Evolutionary conservation across 2,113 vertebrate genomes (phyloP).

Genomic region (Erythrocercus mccallii): DNA sequence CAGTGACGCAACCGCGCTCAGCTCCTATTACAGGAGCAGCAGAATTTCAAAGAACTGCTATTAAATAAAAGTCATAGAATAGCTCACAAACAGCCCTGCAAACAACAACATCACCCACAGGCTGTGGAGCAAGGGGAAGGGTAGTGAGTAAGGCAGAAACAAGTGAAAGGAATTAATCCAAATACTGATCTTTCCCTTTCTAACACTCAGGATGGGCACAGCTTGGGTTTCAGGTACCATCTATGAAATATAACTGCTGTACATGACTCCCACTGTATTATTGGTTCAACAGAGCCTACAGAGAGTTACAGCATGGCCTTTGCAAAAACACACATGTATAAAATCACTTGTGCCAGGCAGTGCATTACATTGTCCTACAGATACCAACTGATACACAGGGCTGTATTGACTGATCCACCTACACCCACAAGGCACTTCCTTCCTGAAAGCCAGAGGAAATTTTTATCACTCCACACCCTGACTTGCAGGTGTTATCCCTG

Average conservation of each 20-base stretch:
- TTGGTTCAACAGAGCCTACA: background rate
- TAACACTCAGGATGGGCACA: background rate
- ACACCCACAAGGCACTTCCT: background rate
- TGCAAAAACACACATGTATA: background rate
- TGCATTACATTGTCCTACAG: fast-evolving
- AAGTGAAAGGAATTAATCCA: background rate
- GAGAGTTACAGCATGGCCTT: background rate
- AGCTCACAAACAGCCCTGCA: background rate
- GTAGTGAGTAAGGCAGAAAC: background rate
- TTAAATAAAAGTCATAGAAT: constrained; percentile 57
- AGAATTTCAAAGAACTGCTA: constrained; percentile 48
- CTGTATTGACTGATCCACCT: background rate
- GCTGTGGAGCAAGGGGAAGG: background rate
- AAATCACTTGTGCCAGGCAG: background rate
- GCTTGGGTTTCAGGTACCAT: background rate
- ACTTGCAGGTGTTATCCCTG: background rate
- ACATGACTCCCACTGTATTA: fast-evolving
- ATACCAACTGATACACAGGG: too few species aligned
- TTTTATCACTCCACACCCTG: background rate
- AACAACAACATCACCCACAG: constrained; percentile 58
- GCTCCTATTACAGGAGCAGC: background rate
- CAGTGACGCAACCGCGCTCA: background rate
- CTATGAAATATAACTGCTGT: background rate
- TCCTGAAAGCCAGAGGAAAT: background rate
- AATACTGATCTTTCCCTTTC: background rate